Conservation (phyloP, 1,140 invertebrate species). For the Potamilus streckersoni region DNA sequence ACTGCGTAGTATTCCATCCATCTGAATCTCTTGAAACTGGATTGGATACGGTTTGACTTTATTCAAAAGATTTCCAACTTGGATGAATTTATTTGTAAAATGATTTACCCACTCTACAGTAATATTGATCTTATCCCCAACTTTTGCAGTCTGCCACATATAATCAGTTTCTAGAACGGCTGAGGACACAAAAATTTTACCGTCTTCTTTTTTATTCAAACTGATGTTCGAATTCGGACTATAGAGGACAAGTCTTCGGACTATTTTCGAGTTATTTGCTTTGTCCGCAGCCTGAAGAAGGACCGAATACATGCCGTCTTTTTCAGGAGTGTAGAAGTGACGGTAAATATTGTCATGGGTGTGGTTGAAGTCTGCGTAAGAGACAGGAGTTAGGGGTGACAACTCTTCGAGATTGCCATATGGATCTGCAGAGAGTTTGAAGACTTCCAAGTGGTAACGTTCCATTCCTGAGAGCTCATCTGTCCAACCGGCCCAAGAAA, state of each 20-base stretch:
- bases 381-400: too few relatives aligned
- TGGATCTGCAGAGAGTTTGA: too few relatives aligned
- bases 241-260: conserved; percentile 31
- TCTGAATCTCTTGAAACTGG: conserved; percentile 7
- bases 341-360: too few relatives aligned
- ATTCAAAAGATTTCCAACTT: conserved; percentile 11
- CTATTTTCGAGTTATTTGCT: conserved; percentile 33
- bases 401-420: too few relatives aligned
- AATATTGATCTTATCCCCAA: background rate
- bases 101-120: conserved; percentile 9
- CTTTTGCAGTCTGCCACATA: conserved; percentile 24
- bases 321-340: background rate
- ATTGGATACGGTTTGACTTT: conserved; percentile 8
- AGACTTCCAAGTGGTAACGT: too few relatives aligned
- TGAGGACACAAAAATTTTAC: conserved; percentile 14
- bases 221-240: conserved; percentile 14
- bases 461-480: too few relatives aligned
- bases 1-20: conserved; percentile 18
- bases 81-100: conserved; percentile 9
- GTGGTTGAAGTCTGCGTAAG: too few relatives aligned
- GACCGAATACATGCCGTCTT: conserved; percentile 15
- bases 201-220: conserved; percentile 3
- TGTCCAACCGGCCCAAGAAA: too few relatives aligned
- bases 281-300: conserved; percentile 33
- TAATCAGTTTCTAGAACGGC: conserved; percentile 19